Evolutionary conservation across 2,113 vertebrate species (phyloP).

Genomic region (Ctenomys sociabilis): DNA sequence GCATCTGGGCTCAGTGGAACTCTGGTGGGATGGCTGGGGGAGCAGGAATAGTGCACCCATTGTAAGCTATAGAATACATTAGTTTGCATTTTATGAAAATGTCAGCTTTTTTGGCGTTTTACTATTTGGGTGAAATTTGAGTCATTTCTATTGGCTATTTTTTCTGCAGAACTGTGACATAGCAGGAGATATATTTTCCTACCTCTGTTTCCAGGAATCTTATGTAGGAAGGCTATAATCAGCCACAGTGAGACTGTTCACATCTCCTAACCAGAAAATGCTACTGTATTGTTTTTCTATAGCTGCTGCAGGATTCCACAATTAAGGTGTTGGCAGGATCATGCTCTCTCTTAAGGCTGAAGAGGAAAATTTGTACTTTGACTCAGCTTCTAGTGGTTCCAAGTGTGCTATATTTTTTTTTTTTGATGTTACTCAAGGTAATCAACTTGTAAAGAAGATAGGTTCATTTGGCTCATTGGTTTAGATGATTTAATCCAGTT

Average conservation of each 20-base stretch:
- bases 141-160: background rate
- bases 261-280: background rate
- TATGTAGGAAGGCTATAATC: background rate
- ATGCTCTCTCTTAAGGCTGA: background rate
- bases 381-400: background rate
- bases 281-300: background rate
- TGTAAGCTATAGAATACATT: background rate
- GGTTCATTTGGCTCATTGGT: background rate
- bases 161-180: background rate
- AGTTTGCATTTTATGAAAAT: background rate
- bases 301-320: background rate
- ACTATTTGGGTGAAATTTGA: background rate
- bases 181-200: no score
- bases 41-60: background rate
- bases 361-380: background rate
- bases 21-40: no score
- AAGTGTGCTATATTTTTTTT: background rate
- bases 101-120: background rate
- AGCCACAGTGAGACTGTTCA: background rate
- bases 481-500: no score
- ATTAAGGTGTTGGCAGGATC: background rate
- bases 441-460: background rate
- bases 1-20: no score
- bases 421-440: background rate
- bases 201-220: background rate